Evolutionary conservation across 2,113 vertebrate species (phyloP).

Genomic region (Thomomys bottae): DNA sequence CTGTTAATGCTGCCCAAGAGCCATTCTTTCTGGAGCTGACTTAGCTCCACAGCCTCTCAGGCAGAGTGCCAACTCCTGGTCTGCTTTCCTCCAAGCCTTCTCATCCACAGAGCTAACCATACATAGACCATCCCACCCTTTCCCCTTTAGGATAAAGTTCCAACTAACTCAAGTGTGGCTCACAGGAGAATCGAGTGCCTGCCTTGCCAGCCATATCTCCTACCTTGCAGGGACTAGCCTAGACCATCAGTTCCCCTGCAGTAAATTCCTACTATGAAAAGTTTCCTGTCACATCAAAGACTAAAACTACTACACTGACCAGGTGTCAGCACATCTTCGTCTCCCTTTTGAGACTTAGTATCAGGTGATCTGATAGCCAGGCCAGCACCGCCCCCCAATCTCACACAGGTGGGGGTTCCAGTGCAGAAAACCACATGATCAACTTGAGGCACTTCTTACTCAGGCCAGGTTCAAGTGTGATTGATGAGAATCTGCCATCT

Average conservation of each 20-base stretch:
- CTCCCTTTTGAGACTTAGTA: not conserved
- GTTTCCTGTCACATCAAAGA: not conserved
- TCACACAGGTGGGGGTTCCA: not conserved
- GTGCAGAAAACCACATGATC: not conserved
- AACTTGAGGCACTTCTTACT: not conserved
- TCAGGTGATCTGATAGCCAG: not conserved
- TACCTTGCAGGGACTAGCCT: not conserved
- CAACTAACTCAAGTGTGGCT: not conserved
- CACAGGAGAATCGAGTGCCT: not conserved
- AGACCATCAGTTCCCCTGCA: not conserved
- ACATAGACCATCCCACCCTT: not conserved
- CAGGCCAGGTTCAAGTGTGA: not conserved
- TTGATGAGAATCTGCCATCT: not conserved
- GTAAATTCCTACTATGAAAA: not conserved
- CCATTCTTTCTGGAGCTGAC: not conserved
- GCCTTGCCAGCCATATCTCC: not conserved
- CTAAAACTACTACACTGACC: not conserved
- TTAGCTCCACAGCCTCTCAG: not conserved
- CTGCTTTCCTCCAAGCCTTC: not conserved
- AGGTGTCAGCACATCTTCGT: not conserved
- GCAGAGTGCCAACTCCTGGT: rapidly evolving
- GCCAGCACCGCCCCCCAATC: not conserved
- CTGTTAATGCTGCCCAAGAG: not conserved
- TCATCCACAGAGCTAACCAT: not conserved
- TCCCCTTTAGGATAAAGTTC: constrained; percentile 5